Evolutionary conservation across 2,888 invertebrate genomes (phyloP), one percentile per base, ranked within the genome.

Genomic region (Galerucella nymphaeae): DNA sequence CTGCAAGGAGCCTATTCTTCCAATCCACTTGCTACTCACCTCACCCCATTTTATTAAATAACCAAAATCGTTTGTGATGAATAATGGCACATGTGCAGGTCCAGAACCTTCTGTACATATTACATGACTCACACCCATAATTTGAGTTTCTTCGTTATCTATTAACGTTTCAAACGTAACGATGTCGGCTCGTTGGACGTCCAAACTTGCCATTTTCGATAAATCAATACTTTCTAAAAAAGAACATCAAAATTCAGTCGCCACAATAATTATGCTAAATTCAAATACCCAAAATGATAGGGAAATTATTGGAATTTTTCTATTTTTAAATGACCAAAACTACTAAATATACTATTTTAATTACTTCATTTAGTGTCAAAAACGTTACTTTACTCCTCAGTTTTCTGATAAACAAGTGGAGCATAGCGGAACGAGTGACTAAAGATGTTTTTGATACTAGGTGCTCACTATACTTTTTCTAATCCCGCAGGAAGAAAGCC

Each of bases 41-140:
- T 94, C 93, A 80, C 93, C 93, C 93, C 93, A 93, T 84, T 91
- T 92, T 72, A 93, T 87, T 42, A 93, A 85, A 58, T 91, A 89
- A 0, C 90, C 91, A 81, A 93, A 93, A 85, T 93, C 93, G 13
- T 90, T 89, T 13, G 93, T 92, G 79, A 92, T 91, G 92, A 94
- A 94, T 48, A 92, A 88, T 48, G 93, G 91, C 73, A 94, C 86
- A 83, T 92, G 90, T 0, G 91, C 88, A 2, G 91, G 88, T n/a
- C 89, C 88, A 3, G 91, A 88, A 0, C 91, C 91, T 11, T 86
- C 85, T 58, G 91, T 89, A 82, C 94, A 93, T 0, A 91, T 93
- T 69, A 94, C 89, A 84, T 95, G 94, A 5, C 90, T 90, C 76
- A 93, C 89, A 0, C 95, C 95, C 70, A 92, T 88, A 69, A 94